A percentile compares a stretch with the other conserved stretches of the same genome.
These are phyloP conservation scores for Drosophila auraria DNA, from an alignment of 1,140 invertebrate species.

Conservation along the genomic window DNA sequence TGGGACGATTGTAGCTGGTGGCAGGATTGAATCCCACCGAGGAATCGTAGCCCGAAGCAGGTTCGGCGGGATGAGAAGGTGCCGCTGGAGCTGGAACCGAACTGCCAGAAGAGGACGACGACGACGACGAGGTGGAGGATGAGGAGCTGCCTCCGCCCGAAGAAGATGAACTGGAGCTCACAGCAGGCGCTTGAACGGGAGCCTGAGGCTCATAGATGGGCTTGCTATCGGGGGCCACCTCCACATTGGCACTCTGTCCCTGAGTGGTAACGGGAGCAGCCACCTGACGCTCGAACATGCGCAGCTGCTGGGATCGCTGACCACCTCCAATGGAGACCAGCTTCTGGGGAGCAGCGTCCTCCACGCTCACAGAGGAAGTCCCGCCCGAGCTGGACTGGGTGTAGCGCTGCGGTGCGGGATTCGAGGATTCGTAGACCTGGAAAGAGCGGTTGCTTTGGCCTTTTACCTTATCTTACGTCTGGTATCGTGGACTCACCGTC, in stretches of 20 bases:
- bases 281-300: conserved; percentile 79
- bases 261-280: conserved; percentile 56
- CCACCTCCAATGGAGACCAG: conserved; percentile 53
- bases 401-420: conserved; percentile 68
- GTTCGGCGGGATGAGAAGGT: conserved; percentile 27
- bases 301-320: conserved; percentile 52
- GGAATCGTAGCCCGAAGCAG: conserved; percentile 48
- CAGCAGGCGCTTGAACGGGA: conserved; percentile 26
- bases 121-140: not conserved
- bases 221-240: conserved; percentile 57
- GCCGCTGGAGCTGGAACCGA: conserved; percentile 10
- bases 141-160: conserved; percentile 28
- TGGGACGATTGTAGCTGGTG: conserved; percentile 66
- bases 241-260: conserved; percentile 55
- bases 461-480: not conserved
- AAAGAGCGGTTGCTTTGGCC: not conserved
- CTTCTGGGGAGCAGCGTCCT: conserved; percentile 41
- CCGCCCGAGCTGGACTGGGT: conserved; percentile 51
- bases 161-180: conserved; percentile 25
- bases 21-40: conserved; percentile 33
- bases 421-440: conserved; percentile 76
- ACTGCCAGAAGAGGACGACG: conserved; percentile 14
- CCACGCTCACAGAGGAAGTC: conserved; percentile 15
- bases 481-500: conserved; percentile 58
- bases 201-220: conserved; percentile 64